Percentiles rank a stretch among this genome's conserved stretches.
phyloP scores from a whole-genome alignment of 2,888 invertebrate genomes.

The Adela reaumurella region DNA sequence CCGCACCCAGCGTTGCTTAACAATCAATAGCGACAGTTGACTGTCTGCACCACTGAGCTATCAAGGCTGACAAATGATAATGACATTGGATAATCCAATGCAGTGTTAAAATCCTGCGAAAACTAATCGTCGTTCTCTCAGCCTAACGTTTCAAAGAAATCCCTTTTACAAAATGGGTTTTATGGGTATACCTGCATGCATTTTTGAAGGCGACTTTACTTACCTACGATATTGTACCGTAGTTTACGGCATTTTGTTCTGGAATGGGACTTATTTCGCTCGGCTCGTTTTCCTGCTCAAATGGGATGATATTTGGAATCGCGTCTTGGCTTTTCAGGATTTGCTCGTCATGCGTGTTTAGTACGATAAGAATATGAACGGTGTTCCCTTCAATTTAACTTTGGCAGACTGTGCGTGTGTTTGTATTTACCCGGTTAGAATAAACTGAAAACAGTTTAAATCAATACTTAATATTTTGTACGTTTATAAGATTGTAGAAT shows the following conservation, averaged over 20 bases:
- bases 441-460: background rate
- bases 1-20: no score
- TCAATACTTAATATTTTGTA: background rate
- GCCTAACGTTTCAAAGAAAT: background rate
- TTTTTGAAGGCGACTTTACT: no score
- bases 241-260: background rate
- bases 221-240: no score
- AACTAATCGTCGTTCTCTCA: no score
- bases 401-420: background rate
- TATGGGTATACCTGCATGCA: no score
- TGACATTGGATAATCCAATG: no score
- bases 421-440: background rate
- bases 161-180: background rate
- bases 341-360: no score
- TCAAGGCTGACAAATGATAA: no score
- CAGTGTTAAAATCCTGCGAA: no score
- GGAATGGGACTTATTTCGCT: background rate
- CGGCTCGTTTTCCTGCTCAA: background rate
- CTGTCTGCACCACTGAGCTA: no score
- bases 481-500: background rate
- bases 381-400: constrained; percentile 3
- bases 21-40: no score
- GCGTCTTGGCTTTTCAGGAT: background rate
- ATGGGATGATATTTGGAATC: background rate
- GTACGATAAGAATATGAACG: background rate